Base-by-base conservation (phyloP, 1,140 invertebrate genomes). In the Drosophila navojoa region DNA sequence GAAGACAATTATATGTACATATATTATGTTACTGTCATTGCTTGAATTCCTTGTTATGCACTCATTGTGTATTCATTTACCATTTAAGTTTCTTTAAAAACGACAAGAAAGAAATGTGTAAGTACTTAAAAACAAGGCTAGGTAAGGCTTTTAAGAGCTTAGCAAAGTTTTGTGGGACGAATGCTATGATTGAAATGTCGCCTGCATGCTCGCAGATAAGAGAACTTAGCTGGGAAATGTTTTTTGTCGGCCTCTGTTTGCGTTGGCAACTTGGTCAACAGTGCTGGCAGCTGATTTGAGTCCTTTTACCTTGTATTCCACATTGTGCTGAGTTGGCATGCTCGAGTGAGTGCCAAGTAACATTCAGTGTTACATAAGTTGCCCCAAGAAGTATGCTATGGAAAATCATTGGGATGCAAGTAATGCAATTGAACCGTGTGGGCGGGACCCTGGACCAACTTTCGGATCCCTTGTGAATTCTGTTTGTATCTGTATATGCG, bases 171-270 rank as follows among this genome's bases (percentile, higher is more conserved):
- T 52, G 27, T 67, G 40, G 67, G 38, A 27, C 67, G 57, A 54
- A 57, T 38, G 40, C 63, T 16, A 7, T 62, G 60, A 9, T 47
- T 38, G 35, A 62, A 52, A 52, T 45, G 47, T 35, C 58, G 71
- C 71, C 79, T 87, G 82, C 76, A 67, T 58, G 68, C 63, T 73
- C 66, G 66, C 58, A 82, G 82, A 86, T 86, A 86, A 86, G 71
- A 66, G 47, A 15, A 47, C 22, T 49, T 62, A 64, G 64, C 63
- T 44, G 45, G 40, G 29, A 60, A 45, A 80, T 38, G 11, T 13
- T 38, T 38, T 38, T 38, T 38, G 66, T 57, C 53, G 32, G 54
- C 40, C 50, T 49, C 53, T 86, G 60, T 85, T 76, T 67, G 42
- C 71, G 58, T 52, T 67, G 25, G 53, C 67, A 77, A 60, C 61